Evolutionary conservation across 2,888 invertebrate genomes (phyloP), one percentile per base, ranked within the genome.

Genomic region (Bombylius discolor): DNA sequence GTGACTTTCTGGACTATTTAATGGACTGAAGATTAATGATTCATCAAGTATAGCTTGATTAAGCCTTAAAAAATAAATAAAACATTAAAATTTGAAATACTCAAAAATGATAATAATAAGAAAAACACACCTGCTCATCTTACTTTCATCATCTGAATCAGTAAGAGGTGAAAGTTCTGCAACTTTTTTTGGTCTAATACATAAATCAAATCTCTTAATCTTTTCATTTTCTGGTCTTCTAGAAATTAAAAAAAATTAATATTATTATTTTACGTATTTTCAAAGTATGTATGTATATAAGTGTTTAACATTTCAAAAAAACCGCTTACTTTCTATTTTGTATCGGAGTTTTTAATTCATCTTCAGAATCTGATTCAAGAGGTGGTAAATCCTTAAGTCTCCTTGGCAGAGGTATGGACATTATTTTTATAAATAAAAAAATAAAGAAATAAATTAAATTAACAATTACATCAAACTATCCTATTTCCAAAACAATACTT

Each of bases 21-120:
- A 44, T 11, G 73, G 72, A 57, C 69, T 72, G 9, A 71, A 51
- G 6, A 70, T 63, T 53, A 73, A 70, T 2, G 73, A 73, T 56
- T 73, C 71, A 54, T 73, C 70, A 0, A 73, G 62, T 34, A 71
- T 70, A 23, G 71, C 73, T 57, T 68, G 70, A 57, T 73, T 73
- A 1, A 72, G 62, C 49, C 72, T 72, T 11, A 14, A 32, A 39
- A 49, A 39, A 31, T 7, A 36, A 8, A 4, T 36, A 8, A 36
- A 8, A 36, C 6, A 36, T 8, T 1, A 8, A 8, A 8, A 36
- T 36, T 36, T 36, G 36, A 36, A 36, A 36, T 36, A 8, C 36
- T 36, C 9, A 9, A 36, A 36, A 36, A 36, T 36, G 1, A 36
- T 36, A 8, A 3, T 23, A 23, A 23, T 23, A 23, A 23, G 3